Evolutionary conservation across 2,113 vertebrate genomes (phyloP).

Genomic region (Phaethon lepturus): DNA sequence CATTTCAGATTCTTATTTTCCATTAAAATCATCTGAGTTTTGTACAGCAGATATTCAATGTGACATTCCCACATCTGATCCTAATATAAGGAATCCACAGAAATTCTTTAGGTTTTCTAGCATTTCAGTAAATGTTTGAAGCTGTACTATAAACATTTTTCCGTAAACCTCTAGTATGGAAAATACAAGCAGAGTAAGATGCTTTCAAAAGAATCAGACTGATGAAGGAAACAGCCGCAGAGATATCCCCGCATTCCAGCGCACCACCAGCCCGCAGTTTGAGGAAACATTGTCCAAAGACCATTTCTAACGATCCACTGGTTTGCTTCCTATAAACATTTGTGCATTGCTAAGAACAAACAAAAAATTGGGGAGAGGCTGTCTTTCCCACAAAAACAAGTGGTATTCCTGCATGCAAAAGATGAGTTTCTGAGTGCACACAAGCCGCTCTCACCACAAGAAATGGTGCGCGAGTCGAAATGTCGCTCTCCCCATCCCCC

Average conservation of each 20-base stretch:
- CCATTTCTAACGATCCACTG: background rate
- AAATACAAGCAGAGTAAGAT: slow-evolving; percentile 25
- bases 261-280: background rate
- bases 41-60: slow-evolving; percentile 18
- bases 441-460: background rate
- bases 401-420: background rate
- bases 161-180: slow-evolving; percentile 46
- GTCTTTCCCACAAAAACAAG: background rate
- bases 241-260: slow-evolving; percentile 9
- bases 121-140: slow-evolving; percentile 56
- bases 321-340: background rate
- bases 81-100: slow-evolving; percentile 63
- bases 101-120: slow-evolving; percentile 66
- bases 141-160: slow-evolving; percentile 53
- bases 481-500: background rate
- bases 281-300: background rate
- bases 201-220: slow-evolving; percentile 26
- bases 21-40: slow-evolving; percentile 38
- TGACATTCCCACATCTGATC: slow-evolving; percentile 61
- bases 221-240: slow-evolving; percentile 20
- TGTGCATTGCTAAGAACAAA: background rate
- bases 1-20: slow-evolving; percentile 34
- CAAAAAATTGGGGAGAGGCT: background rate
- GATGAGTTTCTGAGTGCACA: background rate
- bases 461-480: background rate